Percentiles rank a stretch among this genome's conserved stretches.
These are phyloP conservation scores for Microtus montanus DNA, from an alignment of 2,113 vertebrate genomes.

Conservation along the genomic window DNA sequence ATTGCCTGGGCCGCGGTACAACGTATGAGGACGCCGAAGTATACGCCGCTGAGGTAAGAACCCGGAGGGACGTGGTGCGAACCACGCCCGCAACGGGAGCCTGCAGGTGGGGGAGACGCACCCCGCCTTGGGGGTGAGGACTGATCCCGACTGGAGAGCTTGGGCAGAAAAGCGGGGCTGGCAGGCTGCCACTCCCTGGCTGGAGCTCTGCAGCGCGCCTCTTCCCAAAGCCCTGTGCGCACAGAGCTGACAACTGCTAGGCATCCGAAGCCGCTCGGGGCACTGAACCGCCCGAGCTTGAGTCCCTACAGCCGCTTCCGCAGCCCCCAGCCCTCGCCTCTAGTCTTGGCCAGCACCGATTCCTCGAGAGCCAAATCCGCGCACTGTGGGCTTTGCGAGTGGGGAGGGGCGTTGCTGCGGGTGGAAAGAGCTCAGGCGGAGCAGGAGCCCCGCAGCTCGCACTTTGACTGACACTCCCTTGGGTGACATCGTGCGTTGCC, in stretches of 20 bases:
- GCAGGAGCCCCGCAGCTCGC: neutral
- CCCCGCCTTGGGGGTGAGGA: neutral
- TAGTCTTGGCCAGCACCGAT: neutral
- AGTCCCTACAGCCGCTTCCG: neutral
- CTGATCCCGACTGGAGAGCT: neutral
- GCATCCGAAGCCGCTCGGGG: neutral
- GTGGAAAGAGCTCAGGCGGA: neutral
- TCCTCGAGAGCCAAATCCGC: conserved; percentile 67
- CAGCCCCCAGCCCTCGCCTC: neutral
- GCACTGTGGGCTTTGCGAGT: neutral
- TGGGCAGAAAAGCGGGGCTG: neutral
- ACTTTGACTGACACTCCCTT: neutral
- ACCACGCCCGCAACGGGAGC: conserved; percentile 9
- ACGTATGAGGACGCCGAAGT: conserved; percentile 69
- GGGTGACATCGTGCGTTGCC: neutral
- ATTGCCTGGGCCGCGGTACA: conserved; percentile 58
- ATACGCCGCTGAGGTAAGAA: conserved; percentile 81
- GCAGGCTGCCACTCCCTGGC: conserved; percentile 5
- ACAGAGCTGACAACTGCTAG: neutral
- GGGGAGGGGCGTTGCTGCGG: conserved; percentile 15
- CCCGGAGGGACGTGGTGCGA: neutral
- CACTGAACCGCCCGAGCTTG: neutral
- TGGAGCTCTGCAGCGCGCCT: conserved; percentile 1
- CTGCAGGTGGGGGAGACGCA: neutral
- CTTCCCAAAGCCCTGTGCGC: neutral